phyloP scores from a whole-genome alignment of 2,888 invertebrate species.

The Noctua fimbriata region DNA sequence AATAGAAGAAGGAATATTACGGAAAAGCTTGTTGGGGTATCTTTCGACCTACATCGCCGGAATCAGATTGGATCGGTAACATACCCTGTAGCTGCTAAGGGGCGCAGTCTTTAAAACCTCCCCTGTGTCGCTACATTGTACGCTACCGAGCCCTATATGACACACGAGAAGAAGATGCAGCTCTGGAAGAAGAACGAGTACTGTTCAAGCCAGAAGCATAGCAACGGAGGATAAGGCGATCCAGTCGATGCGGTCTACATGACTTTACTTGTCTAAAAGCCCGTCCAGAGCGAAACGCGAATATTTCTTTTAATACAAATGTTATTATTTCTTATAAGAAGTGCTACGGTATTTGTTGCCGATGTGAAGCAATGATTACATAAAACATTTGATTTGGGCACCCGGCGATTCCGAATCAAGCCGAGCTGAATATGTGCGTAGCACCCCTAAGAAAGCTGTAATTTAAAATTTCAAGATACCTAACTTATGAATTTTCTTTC shows the following conservation, averaged over 20 bases:
- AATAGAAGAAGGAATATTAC: constrained; percentile 1
- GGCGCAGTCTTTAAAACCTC: constrained; percentile 81
- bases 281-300: neutral
- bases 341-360: neutral
- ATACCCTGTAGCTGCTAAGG: constrained; percentile 90
- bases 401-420: neutral
- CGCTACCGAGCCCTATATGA: constrained; percentile 71
- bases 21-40: neutral
- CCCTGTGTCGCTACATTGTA: constrained; percentile 86
- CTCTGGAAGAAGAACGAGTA: constrained; percentile 7
- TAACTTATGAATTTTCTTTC: constrained; percentile 61
- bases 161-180: constrained; percentile 6
- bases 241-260: neutral
- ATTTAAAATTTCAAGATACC: neutral
- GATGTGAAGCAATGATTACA: neutral
- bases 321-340: neutral
- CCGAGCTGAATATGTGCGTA: neutral
- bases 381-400: neutral
- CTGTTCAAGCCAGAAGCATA: neutral
- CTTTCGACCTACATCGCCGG: constrained; percentile 13
- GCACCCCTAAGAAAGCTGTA: neutral
- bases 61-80: constrained; percentile 72
- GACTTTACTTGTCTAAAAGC: neutral
- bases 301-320: neutral
- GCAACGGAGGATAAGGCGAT: neutral